Base-by-base conservation (phyloP, 2,797 vertebrate genomes). In the Enteromius paludinosus region DNA sequence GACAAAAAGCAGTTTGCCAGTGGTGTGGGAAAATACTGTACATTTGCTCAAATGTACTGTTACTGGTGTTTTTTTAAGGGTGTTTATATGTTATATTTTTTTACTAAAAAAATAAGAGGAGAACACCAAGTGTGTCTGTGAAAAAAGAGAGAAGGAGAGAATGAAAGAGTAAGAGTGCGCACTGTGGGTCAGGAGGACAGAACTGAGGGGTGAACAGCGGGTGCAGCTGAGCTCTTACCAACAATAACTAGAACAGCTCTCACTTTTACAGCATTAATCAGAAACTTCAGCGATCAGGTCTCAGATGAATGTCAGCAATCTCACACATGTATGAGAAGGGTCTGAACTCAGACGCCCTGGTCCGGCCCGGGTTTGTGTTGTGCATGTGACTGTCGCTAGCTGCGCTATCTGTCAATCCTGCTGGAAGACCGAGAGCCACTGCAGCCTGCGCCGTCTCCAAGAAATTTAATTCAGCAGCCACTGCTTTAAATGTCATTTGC, bases 401-500 rank as follows among this genome's bases (percentile, higher is more conserved):
- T 23, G 15, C 3, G 20, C 1, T 14, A n/a, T 79, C 30, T 10
- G 45, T 49, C 78, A 76, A 76, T 70, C 83, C 83, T 69, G 8
- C 83, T n/a, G 64, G 47, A 80, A 78, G 68, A n/a, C 35, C 7
- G 6, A 85, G 47, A 85, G 79, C 71, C 64, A 14, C 17, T 5
- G 64, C 18, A n/a, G 23, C 62, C 30, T 1, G 14, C 20, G 43
- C 45, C 23, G 0, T 72, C 56, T 81, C 52, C 20, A 15, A 65
- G 62, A 78, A 68, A 64, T 77, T 7, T 47, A 43, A 76, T 86
- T 89, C 84, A 79, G 56, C 74, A 84, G 79, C 81, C 41, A 62
- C 88, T 82, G 80, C 87, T 90, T 90, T 78, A 89, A 83, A 90
- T 89, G 90, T 88, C 87, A 88, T 86, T 88, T 86, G 85, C 88